Evolutionary conservation across 2,113 vertebrate species (phyloP), one percentile per base, ranked within the genome.

Genomic region (Theristicus caerulescens): DNA sequence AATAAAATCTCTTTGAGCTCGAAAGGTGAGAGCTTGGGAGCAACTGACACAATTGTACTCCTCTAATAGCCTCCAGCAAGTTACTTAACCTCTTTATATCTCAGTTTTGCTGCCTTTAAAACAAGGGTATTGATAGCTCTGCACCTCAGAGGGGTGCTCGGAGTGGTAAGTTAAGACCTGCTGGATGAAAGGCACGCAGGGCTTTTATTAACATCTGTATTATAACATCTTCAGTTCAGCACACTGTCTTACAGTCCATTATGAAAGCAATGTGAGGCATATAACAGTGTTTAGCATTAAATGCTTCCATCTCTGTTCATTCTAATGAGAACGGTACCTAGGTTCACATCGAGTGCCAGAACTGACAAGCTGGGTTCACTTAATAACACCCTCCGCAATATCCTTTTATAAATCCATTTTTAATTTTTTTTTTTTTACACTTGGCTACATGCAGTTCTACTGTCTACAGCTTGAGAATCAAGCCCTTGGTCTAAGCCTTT

Each of bases 1-100:
- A 95, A 77, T 61, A 81, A 90, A 90, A 54, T 58, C 31, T 77
- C 82, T 88, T 59, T 82, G 62, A 88, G 82, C 38, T 51, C 65
- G 20, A 74, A 71, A 84, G 80, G 55, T 0, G 24, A 87, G 55
- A 87, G 29, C 47, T 69, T 65, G 40, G 71, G 64, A 95, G 79
- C 11, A 73, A 32, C 31, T 58, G 66, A 76, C 67, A 92, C 11
- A 76, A 49, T 29, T 85, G 34, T 61, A n/a, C 32, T 85, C 27
- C 29, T 67, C 32, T 61, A 83, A 73, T 20, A 92, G 92, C 82
- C 85, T 93, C 71, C 82, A 93, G 87, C 67, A 95, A 92, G 42
- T 38, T 66, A 77, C 76, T 93, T 81, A 82, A 83, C 67, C 71
- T 70, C 82, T 81, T 86, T 71, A 31, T n/a, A 82, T 74, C 85